Conservation (phyloP, 1,140 invertebrate genomes). For the Caenorhabditis briggsae region DNA sequence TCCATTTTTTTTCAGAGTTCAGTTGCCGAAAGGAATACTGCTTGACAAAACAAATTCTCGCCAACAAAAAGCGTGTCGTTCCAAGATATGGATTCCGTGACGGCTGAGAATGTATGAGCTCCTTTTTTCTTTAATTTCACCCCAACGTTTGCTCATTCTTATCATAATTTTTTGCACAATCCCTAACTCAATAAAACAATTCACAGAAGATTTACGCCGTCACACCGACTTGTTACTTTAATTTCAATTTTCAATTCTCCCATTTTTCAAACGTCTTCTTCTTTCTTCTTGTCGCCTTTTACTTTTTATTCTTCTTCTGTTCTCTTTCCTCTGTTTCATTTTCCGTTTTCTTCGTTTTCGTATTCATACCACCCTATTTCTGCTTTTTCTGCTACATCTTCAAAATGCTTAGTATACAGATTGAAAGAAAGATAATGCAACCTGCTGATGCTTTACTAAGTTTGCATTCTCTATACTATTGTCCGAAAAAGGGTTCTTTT, state of each 20-base stretch:
- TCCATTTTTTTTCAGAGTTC: slow-evolving; percentile 45
- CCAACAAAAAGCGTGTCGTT: slow-evolving; percentile 49
- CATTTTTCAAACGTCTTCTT: neutral
- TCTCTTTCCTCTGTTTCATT: neutral
- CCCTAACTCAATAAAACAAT: slow-evolving; percentile 15
- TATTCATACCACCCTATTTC: neutral
- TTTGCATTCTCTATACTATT: neutral
- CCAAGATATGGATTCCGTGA: slow-evolving; percentile 47
- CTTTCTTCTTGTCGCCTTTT: neutral
- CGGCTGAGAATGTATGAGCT: slow-evolving; percentile 49
- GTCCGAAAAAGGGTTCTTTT: neutral
- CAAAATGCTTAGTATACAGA: slow-evolving; percentile 7
- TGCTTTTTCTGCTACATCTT: neutral
- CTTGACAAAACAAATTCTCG: slow-evolving; percentile 47
- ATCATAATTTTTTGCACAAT: neutral
- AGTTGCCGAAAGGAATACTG: slow-evolving; percentile 59
- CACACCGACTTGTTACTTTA: slow-evolving; percentile 40
- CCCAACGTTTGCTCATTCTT: neutral
- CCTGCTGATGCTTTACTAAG: neutral
- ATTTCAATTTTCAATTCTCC: slow-evolving; percentile 9
- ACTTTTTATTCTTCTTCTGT: neutral
- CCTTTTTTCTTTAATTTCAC: neutral
- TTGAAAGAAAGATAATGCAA: slow-evolving; percentile 40
- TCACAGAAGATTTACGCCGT: slow-evolving; percentile 27
- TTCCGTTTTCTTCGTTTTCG: neutral